Base-by-base conservation (phyloP, 1,140 invertebrate genomes). In the Euwallacea fornicatus region DNA sequence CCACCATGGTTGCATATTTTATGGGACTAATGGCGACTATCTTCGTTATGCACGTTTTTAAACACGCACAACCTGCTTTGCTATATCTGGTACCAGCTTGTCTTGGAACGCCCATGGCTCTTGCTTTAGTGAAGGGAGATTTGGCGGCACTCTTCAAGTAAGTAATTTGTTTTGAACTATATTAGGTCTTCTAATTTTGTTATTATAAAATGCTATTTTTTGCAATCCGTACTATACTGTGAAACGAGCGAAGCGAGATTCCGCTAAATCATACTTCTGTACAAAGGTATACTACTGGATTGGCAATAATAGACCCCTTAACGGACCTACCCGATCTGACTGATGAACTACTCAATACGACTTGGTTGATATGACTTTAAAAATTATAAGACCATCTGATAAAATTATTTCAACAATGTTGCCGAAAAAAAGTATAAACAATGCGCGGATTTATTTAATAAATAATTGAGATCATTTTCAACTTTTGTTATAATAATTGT, bases 21-120 rank as follows among this genome's bases (percentile, higher is more conserved):
- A 81, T 96, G 74, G 98, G 98, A 8, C 84, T 99, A 56, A 82
- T 98, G 75, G 87, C 91, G 2, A 99, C 98, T 0, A 98, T 99
- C 80, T 87, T 96, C 71, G 93, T 99, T 54, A 99, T 99, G 96
- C 96, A 99, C 83, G 86, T 97, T 60, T 99, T 97, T 83, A 97
- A 98, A 82, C 96, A 98, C 84, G 97, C 97, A n/a, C 94, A 99
- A 86, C 98, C 98, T 0, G 98, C 98, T 69, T 84, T 99, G 33
- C 82, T 99, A 43, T 99, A 99, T 82, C 85, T 99, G 62, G 98
- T 99, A 68, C 98, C 98, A 15, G 93, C 94, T 8, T 99, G 98
- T 85, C 84, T 98, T 73, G 92, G 90, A 61, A 91, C 94, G 46
- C 98, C 98, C 6, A 80, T 98, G 2, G 78, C 90, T 6, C 81